These are phyloP conservation scores for Orycteropus afer DNA, from an alignment of 2,113 vertebrate genomes.

Conservation along the genomic window DNA sequence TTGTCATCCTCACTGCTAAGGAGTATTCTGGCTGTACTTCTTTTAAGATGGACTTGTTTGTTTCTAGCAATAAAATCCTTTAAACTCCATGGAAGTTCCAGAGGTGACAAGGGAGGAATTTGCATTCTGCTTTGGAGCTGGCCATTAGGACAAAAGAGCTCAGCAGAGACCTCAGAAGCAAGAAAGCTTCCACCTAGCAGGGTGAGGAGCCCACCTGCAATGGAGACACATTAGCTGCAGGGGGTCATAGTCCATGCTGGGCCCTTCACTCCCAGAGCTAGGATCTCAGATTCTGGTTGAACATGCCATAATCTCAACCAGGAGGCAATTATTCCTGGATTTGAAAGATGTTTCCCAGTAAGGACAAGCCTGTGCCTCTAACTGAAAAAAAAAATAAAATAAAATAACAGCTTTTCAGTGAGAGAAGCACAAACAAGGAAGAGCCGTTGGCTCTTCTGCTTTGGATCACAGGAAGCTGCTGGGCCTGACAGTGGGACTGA, in stretches of 20 bases:
- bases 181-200: not conserved
- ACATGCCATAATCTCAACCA: not conserved
- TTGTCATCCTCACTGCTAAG: not conserved
- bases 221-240: rapidly evolving
- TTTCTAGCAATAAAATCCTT: not conserved
- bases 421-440: not conserved
- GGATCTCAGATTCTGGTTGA: not conserved
- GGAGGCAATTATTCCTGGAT: not conserved
- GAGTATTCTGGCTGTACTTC: not conserved
- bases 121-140: not conserved
- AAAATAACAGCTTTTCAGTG: not conserved
- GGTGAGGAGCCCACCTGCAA: rapidly evolving
- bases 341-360: not conserved
- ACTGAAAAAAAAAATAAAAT: not conserved
- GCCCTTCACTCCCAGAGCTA: not conserved
- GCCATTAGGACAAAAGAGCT: rapidly evolving
- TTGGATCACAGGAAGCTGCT: not conserved
- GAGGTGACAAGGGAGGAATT: not conserved
- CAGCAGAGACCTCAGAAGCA: rapidly evolving
- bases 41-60: not conserved
- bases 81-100: rapidly evolving
- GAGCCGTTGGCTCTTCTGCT: not conserved
- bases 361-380: not conserved
- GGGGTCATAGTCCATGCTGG: too few species aligned
- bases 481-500: not conserved